phyloP scores from a whole-genome alignment of 2,797 vertebrate genomes.

The Helarctos malayanus region DNA sequence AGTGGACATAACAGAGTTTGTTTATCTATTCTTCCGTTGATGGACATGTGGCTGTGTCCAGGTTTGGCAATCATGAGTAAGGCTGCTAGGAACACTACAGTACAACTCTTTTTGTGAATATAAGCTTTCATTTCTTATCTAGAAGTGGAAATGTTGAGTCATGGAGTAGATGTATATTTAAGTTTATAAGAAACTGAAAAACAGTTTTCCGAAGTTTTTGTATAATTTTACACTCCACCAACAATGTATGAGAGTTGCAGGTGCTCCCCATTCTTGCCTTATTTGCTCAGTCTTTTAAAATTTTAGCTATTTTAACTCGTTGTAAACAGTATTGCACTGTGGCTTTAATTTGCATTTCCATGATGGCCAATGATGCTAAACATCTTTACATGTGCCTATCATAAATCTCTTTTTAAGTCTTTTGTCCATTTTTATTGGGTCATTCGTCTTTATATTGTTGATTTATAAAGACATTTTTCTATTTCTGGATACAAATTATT shows the following conservation, averaged over 20 bases:
- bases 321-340: neutral
- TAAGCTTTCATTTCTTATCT: neutral
- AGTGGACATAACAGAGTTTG: neutral
- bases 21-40: neutral
- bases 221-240: neutral
- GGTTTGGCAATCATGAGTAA: neutral
- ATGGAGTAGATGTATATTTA: neutral
- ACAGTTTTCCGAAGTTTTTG: neutral
- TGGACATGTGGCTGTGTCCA: neutral
- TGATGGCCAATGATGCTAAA: neutral
- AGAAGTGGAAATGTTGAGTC: neutral
- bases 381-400: neutral
- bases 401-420: neutral
- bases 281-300: neutral
- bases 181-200: neutral
- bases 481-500: neutral
- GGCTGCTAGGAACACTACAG: neutral
- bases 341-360: slow-evolving; percentile 8
- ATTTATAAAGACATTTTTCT: neutral
- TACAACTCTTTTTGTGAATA: neutral
- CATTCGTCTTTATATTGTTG: neutral
- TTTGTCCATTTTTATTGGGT: neutral
- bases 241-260: neutral
- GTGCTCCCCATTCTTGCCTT: neutral
- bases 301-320: neutral